Evolutionary conservation across 1,140 invertebrate genomes (phyloP), one percentile per base, ranked within the genome.

Genomic region (Platyscapa corneri): DNA sequence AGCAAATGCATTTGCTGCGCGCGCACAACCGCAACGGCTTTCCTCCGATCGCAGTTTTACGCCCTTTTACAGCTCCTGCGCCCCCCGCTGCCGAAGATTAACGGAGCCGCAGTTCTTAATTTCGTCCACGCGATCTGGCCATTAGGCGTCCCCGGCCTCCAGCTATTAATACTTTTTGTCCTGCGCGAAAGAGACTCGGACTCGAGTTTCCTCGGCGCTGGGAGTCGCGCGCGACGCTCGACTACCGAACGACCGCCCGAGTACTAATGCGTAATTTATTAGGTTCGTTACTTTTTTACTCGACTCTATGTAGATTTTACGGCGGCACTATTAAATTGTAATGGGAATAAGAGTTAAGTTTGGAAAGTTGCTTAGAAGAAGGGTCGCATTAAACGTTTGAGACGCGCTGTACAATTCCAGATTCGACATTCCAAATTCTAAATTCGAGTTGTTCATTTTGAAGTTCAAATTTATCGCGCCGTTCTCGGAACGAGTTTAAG

Each of bases 91-190:
- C 16, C 34, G 34, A 42, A 70, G 42, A 18, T 37, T 3, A 23
- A 60, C 20, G 42, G 30, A 18, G 20, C n/a, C 39, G 42, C 46
- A 46, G 39, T 72, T 27, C 32, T 72, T 30, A 23, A 34, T 82
- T 46, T 46, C 10, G 14, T 37, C n/a, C 34, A 7, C 65, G 65
- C 30, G 65, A 72, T 65, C 79, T 46, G 30, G 34, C 53, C 53
- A 49, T 42, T 30, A 39, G 60, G 37, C 46, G 30, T 30, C 37
- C 37, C 7, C n/a, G n/a, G n/a, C n/a, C 42, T 2, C 32, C 16
- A 18, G 27, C 30, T 72, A 82, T 82, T 82, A 65, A 82, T 82
- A 72, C 64, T 72, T 72, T 34, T 49, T 81, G 3, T 81, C 60
- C 2, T 74, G 12, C 3, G 42, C 18, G 20, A 12, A 18, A 8